Conservation (phyloP, 2,113 vertebrate genomes). For the Corythornis vintsioides region DNA sequence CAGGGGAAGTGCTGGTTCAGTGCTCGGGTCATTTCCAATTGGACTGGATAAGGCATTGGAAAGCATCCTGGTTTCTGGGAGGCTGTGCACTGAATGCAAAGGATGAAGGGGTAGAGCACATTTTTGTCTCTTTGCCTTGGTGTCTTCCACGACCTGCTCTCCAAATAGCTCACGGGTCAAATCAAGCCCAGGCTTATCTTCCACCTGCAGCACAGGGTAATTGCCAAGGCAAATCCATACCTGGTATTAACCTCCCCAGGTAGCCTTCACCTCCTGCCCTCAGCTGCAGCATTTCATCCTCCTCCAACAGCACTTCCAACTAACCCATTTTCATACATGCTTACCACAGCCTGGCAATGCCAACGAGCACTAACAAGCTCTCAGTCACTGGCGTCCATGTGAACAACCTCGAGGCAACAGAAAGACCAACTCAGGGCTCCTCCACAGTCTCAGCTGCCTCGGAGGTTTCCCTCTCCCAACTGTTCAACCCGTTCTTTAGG, state of each 20-base stretch:
- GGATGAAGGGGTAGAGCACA: not conserved
- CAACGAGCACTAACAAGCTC: not conserved
- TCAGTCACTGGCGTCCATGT: not conserved
- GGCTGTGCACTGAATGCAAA: not conserved
- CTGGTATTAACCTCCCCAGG: not conserved
- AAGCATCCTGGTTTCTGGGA: conserved; percentile 34
- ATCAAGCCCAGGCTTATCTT: not conserved
- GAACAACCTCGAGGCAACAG: not conserved
- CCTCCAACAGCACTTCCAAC: not conserved
- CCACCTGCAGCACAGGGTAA: not conserved
- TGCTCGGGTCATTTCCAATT: not conserved
- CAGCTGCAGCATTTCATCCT: not conserved
- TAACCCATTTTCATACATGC: not conserved
- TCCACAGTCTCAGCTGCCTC: not conserved
- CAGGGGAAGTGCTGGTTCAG: conserved; percentile 48
- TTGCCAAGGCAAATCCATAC: not conserved
- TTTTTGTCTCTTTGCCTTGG: not conserved
- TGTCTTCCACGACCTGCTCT: not conserved
- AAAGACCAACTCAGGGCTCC: not conserved
- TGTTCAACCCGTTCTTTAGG: not conserved
- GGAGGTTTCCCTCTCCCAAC: not conserved
- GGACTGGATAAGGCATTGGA: conserved; percentile 18
- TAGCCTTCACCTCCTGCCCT: not conserved
- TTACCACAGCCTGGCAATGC: not conserved
- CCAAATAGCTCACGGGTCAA: not conserved